A percentile compares a stretch with the other conserved stretches of the same genome.
phyloP scores from a whole-genome alignment of 2,113 vertebrate genomes.

The Syngnathus scovelli region DNA sequence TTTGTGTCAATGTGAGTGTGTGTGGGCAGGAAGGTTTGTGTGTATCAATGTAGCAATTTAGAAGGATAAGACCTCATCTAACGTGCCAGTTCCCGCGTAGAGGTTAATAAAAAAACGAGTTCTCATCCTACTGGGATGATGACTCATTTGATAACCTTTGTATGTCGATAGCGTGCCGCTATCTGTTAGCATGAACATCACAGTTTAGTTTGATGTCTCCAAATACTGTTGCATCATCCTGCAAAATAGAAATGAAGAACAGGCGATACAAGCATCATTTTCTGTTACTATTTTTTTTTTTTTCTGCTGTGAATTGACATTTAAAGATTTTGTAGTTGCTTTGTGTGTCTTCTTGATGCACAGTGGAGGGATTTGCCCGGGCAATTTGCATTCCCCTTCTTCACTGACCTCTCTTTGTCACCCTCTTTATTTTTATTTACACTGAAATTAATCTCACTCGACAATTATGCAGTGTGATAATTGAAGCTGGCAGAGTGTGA shows the following conservation, averaged over 20 bases:
- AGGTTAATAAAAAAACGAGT: slow-evolving; percentile 34
- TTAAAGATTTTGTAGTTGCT: background rate
- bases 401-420: slow-evolving; percentile 24
- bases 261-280: background rate
- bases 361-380: background rate
- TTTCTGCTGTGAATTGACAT: background rate
- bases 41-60: background rate
- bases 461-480: slow-evolving; percentile 37
- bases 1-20: slow-evolving; percentile 7
- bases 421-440: slow-evolving; percentile 16
- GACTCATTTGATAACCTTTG: slow-evolving; percentile 8
- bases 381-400: slow-evolving; percentile 15
- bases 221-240: slow-evolving; percentile 8
- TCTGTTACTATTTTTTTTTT: background rate
- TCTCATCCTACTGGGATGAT: slow-evolving; percentile 7
- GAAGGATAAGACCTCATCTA: background rate
- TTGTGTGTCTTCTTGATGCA: background rate
- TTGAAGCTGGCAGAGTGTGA: slow-evolving; percentile 12
- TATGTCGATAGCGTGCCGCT: slow-evolving; percentile 1
- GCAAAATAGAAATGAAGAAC: background rate
- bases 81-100: slow-evolving; percentile 3
- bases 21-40: background rate
- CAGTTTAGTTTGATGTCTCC: slow-evolving; percentile 2
- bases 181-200: background rate
- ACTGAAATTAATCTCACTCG: slow-evolving; percentile 22